These are phyloP conservation scores for Turritopsis dohrnii DNA, from an alignment of 30 jellyfish, hydroid and myxozoan species.

Conservation along the genomic window DNA sequence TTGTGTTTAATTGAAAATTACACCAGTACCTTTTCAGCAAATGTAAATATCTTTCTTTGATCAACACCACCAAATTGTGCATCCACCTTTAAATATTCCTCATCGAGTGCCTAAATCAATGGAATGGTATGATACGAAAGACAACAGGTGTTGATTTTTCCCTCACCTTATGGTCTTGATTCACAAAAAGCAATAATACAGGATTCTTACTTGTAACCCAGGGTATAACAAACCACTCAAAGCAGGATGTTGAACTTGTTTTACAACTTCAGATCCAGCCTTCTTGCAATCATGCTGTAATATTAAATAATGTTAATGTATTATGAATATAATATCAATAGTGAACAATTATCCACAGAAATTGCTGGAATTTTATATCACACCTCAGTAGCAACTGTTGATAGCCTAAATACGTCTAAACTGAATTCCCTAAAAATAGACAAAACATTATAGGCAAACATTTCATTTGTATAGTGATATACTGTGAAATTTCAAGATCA, in stretches of 20 bases:
- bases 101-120: constrained; percentile 87
- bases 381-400: constrained; percentile 98
- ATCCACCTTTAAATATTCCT: constrained; percentile 95
- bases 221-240: constrained; percentile 98
- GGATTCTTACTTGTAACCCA: constrained; percentile 76
- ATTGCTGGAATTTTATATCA: background rate
- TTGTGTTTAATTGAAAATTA: too few relatives aligned
- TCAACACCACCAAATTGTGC: constrained; percentile 99
- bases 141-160: background rate
- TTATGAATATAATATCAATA: background rate
- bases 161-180: too few relatives aligned
- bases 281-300: constrained; percentile 98
- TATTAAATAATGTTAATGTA: background rate
- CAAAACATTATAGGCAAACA: too few relatives aligned
- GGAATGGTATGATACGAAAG: background rate
- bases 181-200: background rate
- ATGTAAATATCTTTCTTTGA: constrained; percentile 95
- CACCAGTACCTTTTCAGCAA: constrained; percentile 98
- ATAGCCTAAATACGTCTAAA: constrained; percentile 90
- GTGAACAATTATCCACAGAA: background rate
- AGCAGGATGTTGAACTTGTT: constrained; percentile 94
- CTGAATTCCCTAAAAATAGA: constrained; percentile 64
- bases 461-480: too few relatives aligned
- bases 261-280: constrained; percentile 99
- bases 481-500: too few relatives aligned